Evolutionary conservation across 2,113 vertebrate genomes (phyloP), one percentile per base, ranked within the genome.

Genomic region (Nothocercus julius): DNA sequence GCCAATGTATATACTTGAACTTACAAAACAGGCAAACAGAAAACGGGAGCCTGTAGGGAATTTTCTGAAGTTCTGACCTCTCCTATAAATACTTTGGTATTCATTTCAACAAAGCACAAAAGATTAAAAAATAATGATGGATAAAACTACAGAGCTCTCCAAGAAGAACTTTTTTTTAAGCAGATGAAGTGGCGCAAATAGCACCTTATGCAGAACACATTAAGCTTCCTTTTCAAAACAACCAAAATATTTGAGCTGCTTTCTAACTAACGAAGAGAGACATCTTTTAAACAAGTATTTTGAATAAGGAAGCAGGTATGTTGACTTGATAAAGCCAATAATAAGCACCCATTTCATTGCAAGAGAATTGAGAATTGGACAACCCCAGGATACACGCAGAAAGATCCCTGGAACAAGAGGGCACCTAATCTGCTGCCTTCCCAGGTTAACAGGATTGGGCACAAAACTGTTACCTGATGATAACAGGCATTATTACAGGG

Each of bases 341-440:
- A 19, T 2, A 32, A 70, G 28, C 18, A 42, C 0, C 28, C 20
- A 24, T 24, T 69, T n/a, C 10, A 72, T 49, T 32, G 19, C 7
- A 45, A 92, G 16, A 49, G 49, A 22, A 22, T 22, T 51, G 79
- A 82, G 10, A 67, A 70, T 8, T 8, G 22, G 25, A n/a, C 24
- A 34, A 3, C 7, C 51, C 5, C 0, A 28, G 38, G 64, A 62
- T 56, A 73, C 36, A 9, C 0, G 44, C 56, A 86, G 18, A 7
- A 5, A 1, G 2, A 76, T 2, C 47, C 40, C n/a, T 32, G 49
- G 24, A 28, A 72, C 0, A 1, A 76, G 47, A n/a, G 38, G n/a
- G 86, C 51, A 40, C 86, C 58, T 36, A 2, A 85, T 13, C 5
- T 66, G 32, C 36, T 58, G 87, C 44, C 68, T 89, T 45, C 25